These are phyloP conservation scores for Oligia fasciuncula DNA, from an alignment of 2,888 invertebrate genomes.

Conservation along the genomic window DNA sequence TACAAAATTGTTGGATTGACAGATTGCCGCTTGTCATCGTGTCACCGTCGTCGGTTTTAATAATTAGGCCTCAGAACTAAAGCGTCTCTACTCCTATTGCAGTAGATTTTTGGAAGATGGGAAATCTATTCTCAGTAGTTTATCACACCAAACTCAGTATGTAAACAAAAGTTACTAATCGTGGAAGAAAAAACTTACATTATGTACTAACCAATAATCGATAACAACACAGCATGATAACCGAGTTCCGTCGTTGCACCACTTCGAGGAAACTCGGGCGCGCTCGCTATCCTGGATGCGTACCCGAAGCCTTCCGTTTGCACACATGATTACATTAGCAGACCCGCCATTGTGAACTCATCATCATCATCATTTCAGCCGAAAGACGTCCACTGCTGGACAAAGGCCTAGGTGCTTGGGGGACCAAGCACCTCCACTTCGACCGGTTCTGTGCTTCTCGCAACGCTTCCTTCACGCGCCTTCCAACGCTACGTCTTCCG, in stretches of 20 bases:
- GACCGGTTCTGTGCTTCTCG: too few species aligned
- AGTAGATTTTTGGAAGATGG: too few species aligned
- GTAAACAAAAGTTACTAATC: conserved; percentile 11
- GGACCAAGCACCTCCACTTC: too few species aligned
- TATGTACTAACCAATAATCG: conserved; percentile 24
- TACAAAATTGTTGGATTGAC: neutral
- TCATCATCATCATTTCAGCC: too few species aligned
- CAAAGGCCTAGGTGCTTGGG: too few species aligned
- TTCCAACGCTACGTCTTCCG: too few species aligned
- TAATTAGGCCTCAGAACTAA: neutral
- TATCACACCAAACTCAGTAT: neutral
- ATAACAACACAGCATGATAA: conserved; percentile 35
- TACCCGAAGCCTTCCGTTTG: conserved; percentile 47
- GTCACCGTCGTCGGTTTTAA: neutral
- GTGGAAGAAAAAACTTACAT: conserved; percentile 2
- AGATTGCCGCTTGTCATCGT: neutral
- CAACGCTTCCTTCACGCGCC: too few species aligned
- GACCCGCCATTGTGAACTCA: conserved; percentile 22
- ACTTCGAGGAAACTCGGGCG: conserved; percentile 49
- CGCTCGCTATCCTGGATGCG: conserved; percentile 56
- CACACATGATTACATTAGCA: conserved; percentile 51
- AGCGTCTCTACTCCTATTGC: too few species aligned
- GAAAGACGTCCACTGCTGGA: too few species aligned
- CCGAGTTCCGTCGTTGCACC: conserved; percentile 52
- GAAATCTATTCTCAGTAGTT: neutral